Percentiles rank a stretch among this genome's conserved stretches.
These are phyloP conservation scores for Anastrepha obliqua DNA, from an alignment of 1,140 invertebrate genomes.

Conservation along the genomic window DNA sequence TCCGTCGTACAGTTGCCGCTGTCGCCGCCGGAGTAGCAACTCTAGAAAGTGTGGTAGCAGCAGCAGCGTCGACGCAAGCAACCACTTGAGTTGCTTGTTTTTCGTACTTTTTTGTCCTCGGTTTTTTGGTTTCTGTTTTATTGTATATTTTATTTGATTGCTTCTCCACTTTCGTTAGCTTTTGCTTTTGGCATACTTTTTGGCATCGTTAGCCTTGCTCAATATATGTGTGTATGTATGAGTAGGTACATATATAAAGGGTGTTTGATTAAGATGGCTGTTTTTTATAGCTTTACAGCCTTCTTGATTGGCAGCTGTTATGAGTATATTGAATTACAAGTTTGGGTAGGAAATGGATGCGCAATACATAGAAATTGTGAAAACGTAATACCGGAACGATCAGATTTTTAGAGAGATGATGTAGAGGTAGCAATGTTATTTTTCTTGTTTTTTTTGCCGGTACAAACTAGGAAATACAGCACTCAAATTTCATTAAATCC, in stretches of 20 bases:
- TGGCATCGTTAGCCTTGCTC: background rate
- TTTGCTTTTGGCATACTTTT: background rate
- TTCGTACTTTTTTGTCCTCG: background rate
- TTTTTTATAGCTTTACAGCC: too few relatives aligned
- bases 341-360: too few relatives aligned
- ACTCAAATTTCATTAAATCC: too few relatives aligned
- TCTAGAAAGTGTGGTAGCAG: background rate
- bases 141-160: constrained; percentile 18
- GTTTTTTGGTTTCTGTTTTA: background rate
- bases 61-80: background rate
- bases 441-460: too few relatives aligned
- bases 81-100: background rate
- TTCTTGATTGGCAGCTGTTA: too few relatives aligned
- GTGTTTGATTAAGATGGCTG: too few relatives aligned
- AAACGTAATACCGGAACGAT: too few relatives aligned
- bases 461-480: too few relatives aligned
- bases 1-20: background rate
- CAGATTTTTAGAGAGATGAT: too few relatives aligned
- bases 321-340: too few relatives aligned
- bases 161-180: background rate
- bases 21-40: background rate
- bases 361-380: too few relatives aligned
- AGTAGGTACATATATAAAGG: background rate
- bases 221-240: background rate
- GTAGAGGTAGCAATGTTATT: too few relatives aligned